phyloP scores from a whole-genome alignment of 2,113 vertebrate species.

The Charadrius vociferus region DNA sequence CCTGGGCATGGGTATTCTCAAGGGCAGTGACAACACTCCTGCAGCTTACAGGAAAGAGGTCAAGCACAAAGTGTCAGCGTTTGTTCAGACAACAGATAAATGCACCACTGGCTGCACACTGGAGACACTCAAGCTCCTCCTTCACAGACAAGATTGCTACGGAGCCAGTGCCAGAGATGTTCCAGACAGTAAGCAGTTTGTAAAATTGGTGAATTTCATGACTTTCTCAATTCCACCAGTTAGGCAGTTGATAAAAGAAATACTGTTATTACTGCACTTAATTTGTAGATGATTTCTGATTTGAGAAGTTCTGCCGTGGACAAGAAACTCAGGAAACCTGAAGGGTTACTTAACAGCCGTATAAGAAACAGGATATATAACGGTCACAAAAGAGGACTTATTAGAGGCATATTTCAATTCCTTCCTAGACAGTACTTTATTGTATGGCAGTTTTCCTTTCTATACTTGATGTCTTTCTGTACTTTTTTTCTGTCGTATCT shows the following conservation, averaged over 20 bases:
- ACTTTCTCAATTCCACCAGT: not conserved
- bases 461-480: not conserved
- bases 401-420: not conserved
- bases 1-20: rapidly evolving
- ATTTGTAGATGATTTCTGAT: not conserved
- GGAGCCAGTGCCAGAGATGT: not conserved
- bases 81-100: not conserved
- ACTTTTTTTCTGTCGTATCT: not conserved
- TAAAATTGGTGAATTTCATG: not conserved
- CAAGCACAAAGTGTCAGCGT: not conserved
- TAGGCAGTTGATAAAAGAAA: not conserved
- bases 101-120: not conserved
- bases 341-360: not conserved
- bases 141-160: not conserved
- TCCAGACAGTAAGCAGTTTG: not conserved
- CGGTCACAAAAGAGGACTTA: not conserved
- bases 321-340: not conserved
- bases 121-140: not conserved
- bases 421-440: not conserved
- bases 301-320: not conserved
- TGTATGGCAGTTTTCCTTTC: not conserved
- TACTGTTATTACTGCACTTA: not conserved
- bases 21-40: not conserved
- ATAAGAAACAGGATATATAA: not conserved
- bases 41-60: not conserved